Conservation (phyloP, 2,113 vertebrate genomes). For the Epinephelus lanceolatus region DNA sequence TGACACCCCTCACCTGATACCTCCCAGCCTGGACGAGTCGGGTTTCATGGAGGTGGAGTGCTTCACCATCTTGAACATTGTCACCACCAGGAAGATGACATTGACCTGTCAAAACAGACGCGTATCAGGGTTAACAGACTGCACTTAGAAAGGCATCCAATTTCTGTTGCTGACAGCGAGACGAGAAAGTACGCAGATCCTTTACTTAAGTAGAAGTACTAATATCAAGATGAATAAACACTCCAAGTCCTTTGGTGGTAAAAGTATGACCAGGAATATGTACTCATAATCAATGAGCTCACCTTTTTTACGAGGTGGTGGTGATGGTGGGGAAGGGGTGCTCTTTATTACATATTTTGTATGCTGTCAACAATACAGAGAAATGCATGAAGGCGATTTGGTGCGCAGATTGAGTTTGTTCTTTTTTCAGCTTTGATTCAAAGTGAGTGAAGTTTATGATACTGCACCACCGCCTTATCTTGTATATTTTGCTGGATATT, state of each 20-base stretch:
- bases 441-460: too few relatives aligned
- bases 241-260: not conserved
- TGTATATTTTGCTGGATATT: too few relatives aligned
- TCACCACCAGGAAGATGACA: slow-evolving; percentile 98
- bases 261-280: not conserved
- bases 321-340: too few relatives aligned
- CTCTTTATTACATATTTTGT: too few relatives aligned
- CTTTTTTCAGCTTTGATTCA: too few relatives aligned
- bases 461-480: too few relatives aligned
- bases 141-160: slow-evolving; percentile 70
- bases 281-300: not conserved
- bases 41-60: slow-evolving; percentile 99
- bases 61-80: slow-evolving; percentile 99
- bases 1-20: slow-evolving; percentile 94
- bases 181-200: not conserved
- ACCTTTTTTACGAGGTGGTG: too few relatives aligned
- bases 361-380: too few relatives aligned
- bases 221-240: not conserved
- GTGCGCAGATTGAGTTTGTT: too few relatives aligned
- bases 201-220: not conserved
- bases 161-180: slow-evolving; percentile 48
- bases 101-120: slow-evolving; percentile 95
- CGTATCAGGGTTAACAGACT: slow-evolving; percentile 75
- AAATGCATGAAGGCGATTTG: too few relatives aligned
- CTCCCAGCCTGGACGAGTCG: slow-evolving; percentile 98